Percentiles rank a stretch among this genome's conserved stretches.
Conservation (phyloP, 1,140 invertebrate genomes). For the Sitobion miscanthi region DNA sequence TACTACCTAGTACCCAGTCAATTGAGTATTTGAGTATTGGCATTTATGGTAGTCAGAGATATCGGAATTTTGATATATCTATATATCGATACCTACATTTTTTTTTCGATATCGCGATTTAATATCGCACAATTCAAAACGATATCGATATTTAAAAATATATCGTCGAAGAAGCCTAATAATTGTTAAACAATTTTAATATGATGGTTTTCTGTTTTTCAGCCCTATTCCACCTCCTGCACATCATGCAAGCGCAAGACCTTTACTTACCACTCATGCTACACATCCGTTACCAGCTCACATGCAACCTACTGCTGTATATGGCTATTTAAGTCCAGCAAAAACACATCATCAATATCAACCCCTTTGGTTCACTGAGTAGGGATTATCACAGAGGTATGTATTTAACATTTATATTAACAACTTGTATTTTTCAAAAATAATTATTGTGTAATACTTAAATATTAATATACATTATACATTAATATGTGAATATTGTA, state of each 20-base stretch:
- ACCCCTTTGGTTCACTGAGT: slow-evolving; percentile 79
- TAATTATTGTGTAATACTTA: too few relatives aligned
- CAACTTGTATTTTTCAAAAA: too few relatives aligned
- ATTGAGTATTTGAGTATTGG: too few relatives aligned
- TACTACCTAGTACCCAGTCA: too few relatives aligned
- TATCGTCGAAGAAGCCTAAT: too few relatives aligned
- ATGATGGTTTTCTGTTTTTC: slow-evolving; percentile 59
- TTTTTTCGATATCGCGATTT: too few relatives aligned
- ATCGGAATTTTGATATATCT: too few relatives aligned
- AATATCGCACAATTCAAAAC: too few relatives aligned
- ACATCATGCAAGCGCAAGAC: slow-evolving; percentile 82
- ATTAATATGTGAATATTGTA: neutral
- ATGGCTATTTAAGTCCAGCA: slow-evolving; percentile 76
- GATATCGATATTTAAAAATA: too few relatives aligned
- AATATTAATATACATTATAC: too few relatives aligned
- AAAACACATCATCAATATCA: slow-evolving; percentile 74
- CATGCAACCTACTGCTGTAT: slow-evolving; percentile 73
- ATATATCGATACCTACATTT: too few relatives aligned
- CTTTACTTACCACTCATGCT: slow-evolving; percentile 75
- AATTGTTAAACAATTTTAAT: neutral
- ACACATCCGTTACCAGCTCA: slow-evolving; percentile 84
- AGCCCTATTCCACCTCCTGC: slow-evolving; percentile 81
- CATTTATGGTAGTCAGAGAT: too few relatives aligned
- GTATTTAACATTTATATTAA: neutral
- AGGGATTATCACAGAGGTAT: slow-evolving; percentile 48